Base-by-base conservation (phyloP, 2,888 invertebrate species). In the Strigamia maritima region DNA sequence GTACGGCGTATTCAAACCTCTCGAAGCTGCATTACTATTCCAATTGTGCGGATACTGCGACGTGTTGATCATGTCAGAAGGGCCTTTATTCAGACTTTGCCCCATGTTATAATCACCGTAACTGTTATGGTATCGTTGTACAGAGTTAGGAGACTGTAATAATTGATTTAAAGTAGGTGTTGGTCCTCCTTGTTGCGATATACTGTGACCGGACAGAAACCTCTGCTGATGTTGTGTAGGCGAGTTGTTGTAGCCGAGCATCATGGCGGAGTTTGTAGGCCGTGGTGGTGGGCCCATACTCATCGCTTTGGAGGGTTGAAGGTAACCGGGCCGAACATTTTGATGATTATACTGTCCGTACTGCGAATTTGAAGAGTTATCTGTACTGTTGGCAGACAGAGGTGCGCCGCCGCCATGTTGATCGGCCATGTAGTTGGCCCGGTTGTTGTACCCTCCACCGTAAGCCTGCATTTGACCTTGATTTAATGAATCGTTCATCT, bases 91-190 rank as follows among this genome's bases (percentile, higher is more conserved):
- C 35, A 75, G 75, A 22, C 28, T 22, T 24, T 60, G 77, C 8
- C 78, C 79, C 75, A 79, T 76, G 28, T 28, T 26, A 40, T 80
- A 79, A 19, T 79, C 80, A 40, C 28, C 22, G 74, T 77, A 80
- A 70, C 75, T 80, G 26, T 79, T 80, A 22, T 80, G 77, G 28
- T 78, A 78, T 60, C 79, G 75, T 26, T 80, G 80, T 31, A 80
- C 80, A 28, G 80, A 77, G 60, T 80, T 80, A 12, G 80, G 80
- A 77, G 86, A 85, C 87, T 96, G 95, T 82, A 97, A 89, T 85
- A 97, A 88, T 85, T 95, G 95, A 87, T 97, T 97, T 83, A 97
- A 89, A 81, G 97, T 97, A 82, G 97, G 97, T 82, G 97, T 97
- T 60, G 95, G 95, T 80, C 96, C 96, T 60, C 79, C 74, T 65